Percentiles rank a stretch among this genome's conserved stretches.
phyloP scores from a whole-genome alignment of 2,888 invertebrate species.

The Meandrusa payeni region DNA sequence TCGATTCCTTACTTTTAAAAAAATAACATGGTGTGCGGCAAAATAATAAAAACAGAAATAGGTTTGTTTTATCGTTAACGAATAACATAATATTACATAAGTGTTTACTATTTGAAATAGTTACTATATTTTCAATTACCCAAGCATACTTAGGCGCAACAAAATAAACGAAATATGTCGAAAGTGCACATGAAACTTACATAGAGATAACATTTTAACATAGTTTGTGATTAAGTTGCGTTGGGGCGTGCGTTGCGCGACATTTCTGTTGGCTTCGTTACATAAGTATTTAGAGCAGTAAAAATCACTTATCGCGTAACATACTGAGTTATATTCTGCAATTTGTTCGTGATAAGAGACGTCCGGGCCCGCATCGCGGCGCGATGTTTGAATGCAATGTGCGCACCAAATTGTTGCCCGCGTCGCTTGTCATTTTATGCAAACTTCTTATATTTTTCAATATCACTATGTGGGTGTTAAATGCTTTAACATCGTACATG shows the following conservation, averaged over 20 bases:
- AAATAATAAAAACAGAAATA: too few relatives aligned
- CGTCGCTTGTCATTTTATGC: slow-evolving; percentile 7
- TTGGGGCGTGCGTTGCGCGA: slow-evolving; percentile 18
- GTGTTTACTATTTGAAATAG: not conserved
- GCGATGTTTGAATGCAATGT: slow-evolving; percentile 5
- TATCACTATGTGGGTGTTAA: not conserved
- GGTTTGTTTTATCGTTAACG: too few relatives aligned
- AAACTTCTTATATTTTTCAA: slow-evolving; percentile 8
- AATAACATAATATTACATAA: too few relatives aligned
- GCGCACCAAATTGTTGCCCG: slow-evolving; percentile 17
- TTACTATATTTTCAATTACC: slow-evolving; percentile 15
- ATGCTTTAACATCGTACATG: too few relatives aligned
- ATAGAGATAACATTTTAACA: slow-evolving; percentile 20
- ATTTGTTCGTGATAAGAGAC: slow-evolving; percentile 42
- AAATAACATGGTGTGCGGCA: too few relatives aligned
- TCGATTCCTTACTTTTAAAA: too few relatives aligned
- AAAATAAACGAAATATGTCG: slow-evolving; percentile 21
- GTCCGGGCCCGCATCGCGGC: slow-evolving; percentile 47
- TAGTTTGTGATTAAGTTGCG: slow-evolving; percentile 25
- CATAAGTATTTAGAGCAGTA: slow-evolving; percentile 53
- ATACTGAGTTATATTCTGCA: slow-evolving; percentile 43
- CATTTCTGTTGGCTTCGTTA: slow-evolving; percentile 38
- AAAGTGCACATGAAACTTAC: slow-evolving; percentile 17
- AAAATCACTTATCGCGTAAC: slow-evolving; percentile 50
- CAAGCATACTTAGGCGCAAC: slow-evolving; percentile 15